phyloP scores from a whole-genome alignment of 2,797 vertebrate genomes.

The Poecilia picta region DNA sequence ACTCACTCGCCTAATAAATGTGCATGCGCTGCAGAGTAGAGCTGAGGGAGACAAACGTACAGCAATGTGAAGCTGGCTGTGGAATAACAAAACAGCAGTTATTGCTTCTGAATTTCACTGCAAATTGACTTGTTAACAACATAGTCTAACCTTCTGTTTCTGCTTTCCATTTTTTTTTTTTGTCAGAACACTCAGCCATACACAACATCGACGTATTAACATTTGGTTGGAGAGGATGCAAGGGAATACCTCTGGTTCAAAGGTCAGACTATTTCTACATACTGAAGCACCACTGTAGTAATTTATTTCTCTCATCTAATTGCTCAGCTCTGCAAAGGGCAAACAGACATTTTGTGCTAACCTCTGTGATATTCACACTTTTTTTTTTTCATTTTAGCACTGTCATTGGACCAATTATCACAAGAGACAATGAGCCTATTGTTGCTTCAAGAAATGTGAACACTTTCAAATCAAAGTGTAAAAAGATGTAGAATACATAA shows the following conservation, averaged over 20 bases:
- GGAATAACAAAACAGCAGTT: slow-evolving; percentile 22
- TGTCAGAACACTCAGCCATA: slow-evolving; percentile 85
- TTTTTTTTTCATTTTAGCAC: slow-evolving; percentile 61
- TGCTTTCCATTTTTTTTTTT: slow-evolving; percentile 19
- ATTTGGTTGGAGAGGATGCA: slow-evolving; percentile 32
- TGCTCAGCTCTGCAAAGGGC: slow-evolving; percentile 18
- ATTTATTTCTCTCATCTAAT: slow-evolving; percentile 25
- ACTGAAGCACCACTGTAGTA: slow-evolving; percentile 20
- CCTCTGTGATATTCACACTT: slow-evolving; percentile 31
- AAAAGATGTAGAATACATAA: slow-evolving; percentile 73
- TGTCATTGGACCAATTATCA: slow-evolving; percentile 67
- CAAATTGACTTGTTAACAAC: slow-evolving; percentile 41
- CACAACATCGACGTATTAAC: slow-evolving; percentile 78
- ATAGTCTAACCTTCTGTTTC: slow-evolving; percentile 24
- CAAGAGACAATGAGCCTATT: slow-evolving; percentile 66
- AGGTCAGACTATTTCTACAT: slow-evolving; percentile 60
- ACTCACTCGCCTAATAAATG: slow-evolving; percentile 5
- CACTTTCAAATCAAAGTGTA: slow-evolving; percentile 70
- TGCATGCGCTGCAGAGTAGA: slow-evolving; percentile 8
- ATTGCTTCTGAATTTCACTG: slow-evolving; percentile 24
- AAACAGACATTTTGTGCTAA: neutral
- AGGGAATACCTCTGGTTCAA: slow-evolving; percentile 40
- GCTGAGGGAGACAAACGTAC: slow-evolving; percentile 29
- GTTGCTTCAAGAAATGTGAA: slow-evolving; percentile 66
- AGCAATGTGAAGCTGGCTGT: slow-evolving; percentile 7